Conservation (phyloP, 2,888 invertebrate species). For the Baccha elongata region DNA sequence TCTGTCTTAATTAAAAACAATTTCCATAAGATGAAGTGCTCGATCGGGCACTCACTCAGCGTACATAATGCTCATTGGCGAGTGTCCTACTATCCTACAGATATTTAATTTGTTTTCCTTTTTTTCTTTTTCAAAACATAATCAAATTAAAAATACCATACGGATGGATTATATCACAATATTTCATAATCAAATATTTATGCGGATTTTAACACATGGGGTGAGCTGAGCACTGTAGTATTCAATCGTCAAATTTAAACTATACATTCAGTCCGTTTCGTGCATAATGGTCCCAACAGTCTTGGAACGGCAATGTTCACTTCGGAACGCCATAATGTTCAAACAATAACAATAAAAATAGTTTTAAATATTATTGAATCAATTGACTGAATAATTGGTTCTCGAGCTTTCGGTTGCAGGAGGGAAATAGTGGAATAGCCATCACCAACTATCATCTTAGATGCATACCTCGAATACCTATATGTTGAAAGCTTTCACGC, state of each 20-base stretch:
- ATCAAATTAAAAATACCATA: constrained; percentile 42
- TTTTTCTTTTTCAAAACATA: constrained; percentile 43
- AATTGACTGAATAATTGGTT: constrained; percentile 58
- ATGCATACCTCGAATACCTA: too few species aligned
- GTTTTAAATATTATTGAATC: constrained; percentile 35
- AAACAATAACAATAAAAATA: constrained; percentile 46
- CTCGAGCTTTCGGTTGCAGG: constrained; percentile 15
- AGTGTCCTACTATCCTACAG: constrained; percentile 11
- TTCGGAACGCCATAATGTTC: constrained; percentile 7
- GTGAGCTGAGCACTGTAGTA: neutral
- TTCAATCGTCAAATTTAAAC: neutral
- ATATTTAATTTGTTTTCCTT: constrained; percentile 27
- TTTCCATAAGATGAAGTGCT: constrained; percentile 52
- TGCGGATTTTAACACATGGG: constrained; percentile 26
- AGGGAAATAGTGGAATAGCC: neutral
- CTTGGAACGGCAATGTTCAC: neutral
- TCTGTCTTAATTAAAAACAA: constrained; percentile 55
- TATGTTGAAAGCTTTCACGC: constrained; percentile 42
- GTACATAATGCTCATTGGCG: constrained; percentile 20
- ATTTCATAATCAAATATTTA: constrained; percentile 43
- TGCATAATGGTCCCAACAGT: constrained; percentile 12
- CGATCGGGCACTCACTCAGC: constrained; percentile 7
- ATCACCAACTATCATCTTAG: neutral
- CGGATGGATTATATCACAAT: constrained; percentile 47
- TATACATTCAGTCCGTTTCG: neutral